Evolutionary conservation across 2,888 invertebrate genomes (phyloP).

Genomic region (Tuberolachnus salignus): DNA sequence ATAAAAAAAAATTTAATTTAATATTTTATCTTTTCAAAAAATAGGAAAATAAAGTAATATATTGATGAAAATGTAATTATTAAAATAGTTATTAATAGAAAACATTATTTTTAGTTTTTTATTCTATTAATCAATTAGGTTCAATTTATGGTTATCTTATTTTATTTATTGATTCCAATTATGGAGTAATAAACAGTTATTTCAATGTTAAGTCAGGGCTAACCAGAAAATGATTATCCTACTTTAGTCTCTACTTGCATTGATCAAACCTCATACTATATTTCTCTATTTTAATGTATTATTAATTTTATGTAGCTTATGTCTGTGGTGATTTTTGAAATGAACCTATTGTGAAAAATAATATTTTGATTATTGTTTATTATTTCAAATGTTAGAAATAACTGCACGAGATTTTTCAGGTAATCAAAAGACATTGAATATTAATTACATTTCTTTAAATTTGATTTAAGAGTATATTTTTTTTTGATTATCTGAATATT

Average conservation of each 20-base stretch:
- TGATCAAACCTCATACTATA: background rate
- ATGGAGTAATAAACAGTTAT: conserved; percentile 28
- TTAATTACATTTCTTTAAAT: conserved; percentile 3
- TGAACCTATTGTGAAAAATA: background rate
- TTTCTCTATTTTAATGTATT: background rate
- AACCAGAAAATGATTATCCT: conserved; percentile 37
- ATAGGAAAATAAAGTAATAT: background rate
- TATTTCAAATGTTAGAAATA: conserved; percentile 43
- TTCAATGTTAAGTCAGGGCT: conserved; percentile 47
- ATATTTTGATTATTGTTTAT: background rate
- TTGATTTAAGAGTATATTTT: background rate
- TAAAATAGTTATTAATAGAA: background rate
- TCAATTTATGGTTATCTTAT: background rate
- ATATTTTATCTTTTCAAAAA: no score
- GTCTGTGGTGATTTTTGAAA: background rate
- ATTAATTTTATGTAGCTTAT: background rate
- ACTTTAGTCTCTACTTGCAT: conserved; percentile 2
- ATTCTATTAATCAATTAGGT: conserved; percentile 17
- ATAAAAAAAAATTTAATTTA: no score
- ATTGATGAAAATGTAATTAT: background rate
- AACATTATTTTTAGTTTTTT: background rate
- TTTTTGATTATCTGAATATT: background rate
- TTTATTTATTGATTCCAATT: conserved; percentile 30
- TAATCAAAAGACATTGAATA: background rate
- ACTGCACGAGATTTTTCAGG: conserved; percentile 43